phyloP scores from a whole-genome alignment of 1,140 invertebrate species.

The Orchestia grillus region DNA sequence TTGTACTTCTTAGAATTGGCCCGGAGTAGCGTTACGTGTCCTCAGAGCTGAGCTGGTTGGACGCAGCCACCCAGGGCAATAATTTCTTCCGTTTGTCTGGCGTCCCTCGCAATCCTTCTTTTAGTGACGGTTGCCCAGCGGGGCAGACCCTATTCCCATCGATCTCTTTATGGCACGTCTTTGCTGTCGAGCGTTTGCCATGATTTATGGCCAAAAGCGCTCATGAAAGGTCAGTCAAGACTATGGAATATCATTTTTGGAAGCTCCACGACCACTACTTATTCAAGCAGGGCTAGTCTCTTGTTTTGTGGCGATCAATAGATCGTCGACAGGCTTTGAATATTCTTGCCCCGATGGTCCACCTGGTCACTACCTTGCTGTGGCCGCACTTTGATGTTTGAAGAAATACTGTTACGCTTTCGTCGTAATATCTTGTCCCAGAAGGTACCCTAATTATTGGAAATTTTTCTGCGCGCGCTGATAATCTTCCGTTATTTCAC shows the following conservation, averaged over 20 bases:
- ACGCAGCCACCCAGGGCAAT: neutral
- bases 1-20: neutral
- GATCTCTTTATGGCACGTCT: constrained; percentile 39
- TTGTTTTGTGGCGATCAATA: constrained; percentile 21
- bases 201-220: neutral
- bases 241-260: constrained; percentile 19
- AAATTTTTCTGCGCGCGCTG: neutral
- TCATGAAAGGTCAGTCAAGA: neutral
- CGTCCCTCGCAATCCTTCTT: neutral
- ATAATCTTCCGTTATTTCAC: neutral
- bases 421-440: neutral
- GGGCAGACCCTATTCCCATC: constrained; percentile 7
- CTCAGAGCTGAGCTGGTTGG: neutral
- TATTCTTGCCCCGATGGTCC: neutral
- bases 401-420: neutral
- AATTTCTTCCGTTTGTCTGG: neutral
- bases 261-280: neutral
- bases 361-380: neutral
- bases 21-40: neutral
- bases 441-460: neutral
- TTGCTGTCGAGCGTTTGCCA: constrained; percentile 17
- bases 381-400: neutral
- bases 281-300: neutral
- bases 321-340: neutral
- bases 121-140: neutral